A percentile compares a stretch with the other conserved stretches of the same genome.
Conservation (phyloP, 2,113 vertebrate species). For the Zapus hudsonius region DNA sequence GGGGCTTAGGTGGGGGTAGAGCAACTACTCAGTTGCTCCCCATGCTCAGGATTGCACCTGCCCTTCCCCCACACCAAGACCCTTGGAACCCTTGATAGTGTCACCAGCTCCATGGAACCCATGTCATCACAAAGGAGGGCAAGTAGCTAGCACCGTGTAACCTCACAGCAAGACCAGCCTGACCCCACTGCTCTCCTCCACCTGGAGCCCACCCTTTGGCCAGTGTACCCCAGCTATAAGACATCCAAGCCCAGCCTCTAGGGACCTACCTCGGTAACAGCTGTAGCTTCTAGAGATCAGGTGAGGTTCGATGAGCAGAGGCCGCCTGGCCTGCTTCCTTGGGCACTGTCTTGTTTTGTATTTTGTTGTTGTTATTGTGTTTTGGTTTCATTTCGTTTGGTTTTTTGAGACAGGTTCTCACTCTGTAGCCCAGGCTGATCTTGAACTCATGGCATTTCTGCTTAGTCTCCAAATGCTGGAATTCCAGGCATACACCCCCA, state of each 20-base stretch:
- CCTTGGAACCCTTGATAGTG: background rate
- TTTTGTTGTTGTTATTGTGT: background rate
- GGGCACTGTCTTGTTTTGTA: background rate
- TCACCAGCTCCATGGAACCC: background rate
- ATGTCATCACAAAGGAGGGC: constrained; percentile 59
- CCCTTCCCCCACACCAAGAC: constrained; percentile 34
- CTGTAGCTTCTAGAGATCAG: background rate
- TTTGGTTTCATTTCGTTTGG: too few relatives aligned
- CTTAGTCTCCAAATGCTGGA: background rate
- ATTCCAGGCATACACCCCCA: background rate
- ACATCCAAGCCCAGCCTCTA: background rate
- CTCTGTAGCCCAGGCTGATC: background rate
- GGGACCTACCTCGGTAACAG: background rate
- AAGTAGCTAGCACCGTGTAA: background rate
- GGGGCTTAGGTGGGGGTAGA: background rate
- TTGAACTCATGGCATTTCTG: background rate
- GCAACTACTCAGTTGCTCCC: too few relatives aligned
- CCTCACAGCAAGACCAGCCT: background rate
- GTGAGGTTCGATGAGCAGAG: background rate
- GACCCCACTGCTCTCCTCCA: background rate
- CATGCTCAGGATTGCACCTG: accelerated
- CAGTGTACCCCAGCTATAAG: background rate
- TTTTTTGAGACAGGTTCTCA: background rate
- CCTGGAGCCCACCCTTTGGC: background rate
- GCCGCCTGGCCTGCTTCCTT: background rate